Percentiles rank a stretch among this genome's conserved stretches.
Conservation (phyloP, 53 echinoderm and acorn worm genomes). For the Henricia sp. region DNA sequence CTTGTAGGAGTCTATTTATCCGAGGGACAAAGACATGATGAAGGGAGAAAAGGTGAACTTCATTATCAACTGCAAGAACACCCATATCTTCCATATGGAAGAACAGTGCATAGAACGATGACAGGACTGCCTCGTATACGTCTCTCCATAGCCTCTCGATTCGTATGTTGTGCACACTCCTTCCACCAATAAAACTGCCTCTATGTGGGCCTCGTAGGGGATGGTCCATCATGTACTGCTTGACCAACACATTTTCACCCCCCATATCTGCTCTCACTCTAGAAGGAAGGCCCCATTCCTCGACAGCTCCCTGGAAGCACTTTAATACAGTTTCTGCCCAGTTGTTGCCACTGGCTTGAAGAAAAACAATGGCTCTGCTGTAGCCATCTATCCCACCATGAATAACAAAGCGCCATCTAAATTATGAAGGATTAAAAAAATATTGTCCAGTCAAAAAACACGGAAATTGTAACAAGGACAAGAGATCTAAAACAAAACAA, state of each 20-base stretch:
- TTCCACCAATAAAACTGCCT: slow-evolving; percentile 57
- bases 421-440: no score
- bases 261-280: slow-evolving; percentile 27
- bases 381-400: slow-evolving; percentile 50
- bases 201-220: slow-evolving; percentile 39
- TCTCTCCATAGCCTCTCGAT: slow-evolving; percentile 65
- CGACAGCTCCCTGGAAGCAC: slow-evolving; percentile 6
- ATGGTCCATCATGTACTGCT: slow-evolving; percentile 17
- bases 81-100: slow-evolving; percentile 46
- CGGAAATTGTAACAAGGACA: no score
- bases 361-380: slow-evolving; percentile 20
- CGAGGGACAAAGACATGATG: slow-evolving; percentile 59
- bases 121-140: slow-evolving; percentile 30
- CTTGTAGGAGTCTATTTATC: slow-evolving; percentile 51
- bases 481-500: no score
- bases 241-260: slow-evolving; percentile 18
- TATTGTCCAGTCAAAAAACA: no score
- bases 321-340: slow-evolving; percentile 24
- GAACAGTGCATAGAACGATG: slow-evolving; percentile 48
- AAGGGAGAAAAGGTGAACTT: slow-evolving; percentile 61
- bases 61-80: slow-evolving; percentile 29
- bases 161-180: slow-evolving; percentile 61
- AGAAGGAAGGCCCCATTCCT: no score
- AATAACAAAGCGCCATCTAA: slow-evolving; percentile 25
- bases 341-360: slow-evolving; percentile 37